These are phyloP conservation scores for Coenobita brevimanus DNA, from an alignment of 1,140 invertebrate genomes.

Conservation along the genomic window DNA sequence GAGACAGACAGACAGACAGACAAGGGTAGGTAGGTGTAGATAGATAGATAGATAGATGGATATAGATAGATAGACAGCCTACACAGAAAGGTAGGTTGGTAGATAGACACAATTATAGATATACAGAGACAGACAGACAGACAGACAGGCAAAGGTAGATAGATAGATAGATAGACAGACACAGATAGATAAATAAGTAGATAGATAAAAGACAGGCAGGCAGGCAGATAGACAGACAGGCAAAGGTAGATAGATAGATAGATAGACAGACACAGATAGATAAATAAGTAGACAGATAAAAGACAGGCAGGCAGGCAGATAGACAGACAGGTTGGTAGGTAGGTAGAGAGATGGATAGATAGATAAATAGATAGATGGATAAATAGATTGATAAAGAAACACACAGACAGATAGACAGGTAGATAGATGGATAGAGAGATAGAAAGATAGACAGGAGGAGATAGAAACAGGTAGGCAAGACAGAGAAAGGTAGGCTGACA, in stretches of 20 bases:
- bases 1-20: not conserved
- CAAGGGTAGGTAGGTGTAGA: not conserved
- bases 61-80: not conserved
- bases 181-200: not conserved
- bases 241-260: constrained; percentile 1
- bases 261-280: not conserved
- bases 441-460: not conserved
- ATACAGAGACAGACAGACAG: not conserved
- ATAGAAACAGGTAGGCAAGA: not conserved
- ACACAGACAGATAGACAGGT: not conserved
- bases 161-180: not conserved
- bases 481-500: not conserved
- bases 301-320: not conserved
- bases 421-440: not conserved
- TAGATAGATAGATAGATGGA: not conserved
- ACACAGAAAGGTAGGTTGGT: not conserved
- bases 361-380: not conserved
- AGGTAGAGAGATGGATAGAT: too few species aligned
- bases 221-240: not conserved
- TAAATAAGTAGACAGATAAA: not conserved
- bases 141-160: not conserved
- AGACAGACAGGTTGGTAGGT: not conserved
- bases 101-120: not conserved
- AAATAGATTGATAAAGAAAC: not conserved
- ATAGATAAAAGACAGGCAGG: not conserved